phyloP scores from a whole-genome alignment of 92 coral and sea anemone genomes.

The Bergia puertoricense region DNA sequence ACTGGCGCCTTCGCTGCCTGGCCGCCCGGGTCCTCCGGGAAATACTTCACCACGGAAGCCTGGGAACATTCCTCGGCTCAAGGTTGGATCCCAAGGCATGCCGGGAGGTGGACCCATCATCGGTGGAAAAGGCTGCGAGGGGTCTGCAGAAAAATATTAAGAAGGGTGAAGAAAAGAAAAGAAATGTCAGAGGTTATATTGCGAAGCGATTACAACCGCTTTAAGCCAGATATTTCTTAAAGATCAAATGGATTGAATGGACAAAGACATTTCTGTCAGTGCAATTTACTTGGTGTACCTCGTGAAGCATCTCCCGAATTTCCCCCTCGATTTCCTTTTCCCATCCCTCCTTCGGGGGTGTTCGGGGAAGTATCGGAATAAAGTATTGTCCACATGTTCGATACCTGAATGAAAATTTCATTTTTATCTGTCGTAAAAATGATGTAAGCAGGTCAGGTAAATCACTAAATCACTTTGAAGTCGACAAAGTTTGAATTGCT shows the following conservation, averaged over 20 bases:
- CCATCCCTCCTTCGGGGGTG: background rate
- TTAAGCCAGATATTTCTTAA: too few species aligned
- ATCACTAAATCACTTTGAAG: background rate
- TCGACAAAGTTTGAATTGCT: background rate
- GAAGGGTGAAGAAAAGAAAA: background rate
- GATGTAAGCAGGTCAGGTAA: background rate
- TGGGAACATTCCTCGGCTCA: conserved; percentile 89
- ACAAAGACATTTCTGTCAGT: too few species aligned
- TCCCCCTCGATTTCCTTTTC: background rate
- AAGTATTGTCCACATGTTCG: background rate
- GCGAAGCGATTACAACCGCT: too few species aligned
- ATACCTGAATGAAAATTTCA: background rate
- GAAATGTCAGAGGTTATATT: background rate
- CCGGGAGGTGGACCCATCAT: conserved; percentile 92
- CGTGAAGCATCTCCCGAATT: too few species aligned
- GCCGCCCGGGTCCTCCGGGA: conserved; percentile 73
- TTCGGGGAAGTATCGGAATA: background rate
- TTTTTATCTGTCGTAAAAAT: too few species aligned
- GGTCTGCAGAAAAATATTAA: conserved; percentile 53
- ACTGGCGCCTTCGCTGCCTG: conserved; percentile 86
- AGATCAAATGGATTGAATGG: too few species aligned
- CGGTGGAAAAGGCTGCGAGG: conserved; percentile 76
- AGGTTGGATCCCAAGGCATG: conserved; percentile 81
- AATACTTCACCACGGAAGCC: conserved; percentile 82
- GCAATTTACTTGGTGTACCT: too few species aligned